Evolutionary conservation across 1,140 invertebrate genomes (phyloP), one percentile per base, ranked within the genome.

Genomic region (Eurosta solidaginis): DNA sequence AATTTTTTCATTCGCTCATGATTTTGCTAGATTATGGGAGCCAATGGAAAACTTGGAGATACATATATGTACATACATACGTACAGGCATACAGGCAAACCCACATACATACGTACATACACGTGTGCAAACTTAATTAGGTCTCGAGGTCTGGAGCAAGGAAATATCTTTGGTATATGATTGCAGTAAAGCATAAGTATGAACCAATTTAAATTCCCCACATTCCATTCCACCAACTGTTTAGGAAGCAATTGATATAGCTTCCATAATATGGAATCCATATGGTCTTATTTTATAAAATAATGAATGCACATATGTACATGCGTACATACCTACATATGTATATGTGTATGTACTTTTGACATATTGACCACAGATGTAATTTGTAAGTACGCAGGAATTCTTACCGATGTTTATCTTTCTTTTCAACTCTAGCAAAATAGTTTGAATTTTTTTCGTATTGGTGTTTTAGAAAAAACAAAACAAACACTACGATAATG

Each of bases 71-170:
- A n/a, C 45, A 10, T 27, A n/a, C n/a, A n/a, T n/a, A n/a, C 27
- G 50, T 7, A 50, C 4, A 25, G 22, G 22, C 9, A 3, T 17
- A 2, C 22, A 12, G 3, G 29, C n/a, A n/a, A n/a, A n/a, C n/a
- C n/a, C n/a, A n/a, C 54, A 59, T n/a, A n/a, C n/a, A n/a, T n/a
- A n/a, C n/a, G n/a, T n/a, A n/a, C n/a, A n/a, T n/a, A n/a, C 3
- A 33, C 33, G 54, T 59, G 54, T 59, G 54, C 22, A 59, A 59
- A 49, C 29, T 36, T 59, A 33, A 59, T 36, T 59, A 36, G 54
- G 27, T 59, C 22, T 59, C 54, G 54, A 59, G 54, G 54, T 59
- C 54, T 59, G 54, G 25, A 59, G 54, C 27, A 36, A 59, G 29
- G 54, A 59, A 59, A 27, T n/a, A 10, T 59, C 54, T 59, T 36